Evolutionary conservation across 2,888 invertebrate species (phyloP).

Genomic region (Cryptophagus acutangulus): DNA sequence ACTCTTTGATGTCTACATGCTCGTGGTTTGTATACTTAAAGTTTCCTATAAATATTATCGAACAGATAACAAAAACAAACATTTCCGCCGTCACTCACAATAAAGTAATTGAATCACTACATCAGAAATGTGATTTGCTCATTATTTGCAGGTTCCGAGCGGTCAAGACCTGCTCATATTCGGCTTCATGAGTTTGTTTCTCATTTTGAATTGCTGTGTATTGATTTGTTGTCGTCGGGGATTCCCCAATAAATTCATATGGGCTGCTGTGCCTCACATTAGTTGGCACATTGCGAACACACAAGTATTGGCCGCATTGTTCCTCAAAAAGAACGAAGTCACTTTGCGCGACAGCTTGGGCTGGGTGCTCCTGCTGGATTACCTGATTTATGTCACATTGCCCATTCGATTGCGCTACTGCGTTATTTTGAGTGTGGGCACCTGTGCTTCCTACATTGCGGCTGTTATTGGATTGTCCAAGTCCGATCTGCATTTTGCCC

Average conservation of each 20-base stretch:
- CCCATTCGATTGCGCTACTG: constrained; percentile 64
- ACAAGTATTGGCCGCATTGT: constrained; percentile 59
- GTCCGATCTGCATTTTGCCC: constrained; percentile 48
- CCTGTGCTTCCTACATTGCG: constrained; percentile 58
- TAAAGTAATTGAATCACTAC: not conserved
- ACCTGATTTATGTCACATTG: constrained; percentile 67
- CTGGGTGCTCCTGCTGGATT: constrained; percentile 68
- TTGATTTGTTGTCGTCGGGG: constrained; percentile 43
- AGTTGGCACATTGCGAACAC: constrained; percentile 60
- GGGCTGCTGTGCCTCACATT: constrained; percentile 60
- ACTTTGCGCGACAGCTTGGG: constrained; percentile 63
- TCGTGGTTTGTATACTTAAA: constrained; percentile 55
- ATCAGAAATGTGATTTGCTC: constrained; percentile 10
- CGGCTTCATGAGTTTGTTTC: constrained; percentile 43
- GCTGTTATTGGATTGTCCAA: constrained; percentile 56
- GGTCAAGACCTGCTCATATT: constrained; percentile 46
- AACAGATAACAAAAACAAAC: too few relatives aligned
- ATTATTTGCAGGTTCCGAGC: constrained; percentile 45
- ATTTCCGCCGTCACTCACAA: not conserved
- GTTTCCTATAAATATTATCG: too few relatives aligned
- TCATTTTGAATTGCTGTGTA: constrained; percentile 43
- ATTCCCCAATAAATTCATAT: constrained; percentile 42
- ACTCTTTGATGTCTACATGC: constrained; percentile 61
- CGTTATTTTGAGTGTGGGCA: constrained; percentile 56
- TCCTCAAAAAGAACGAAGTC: constrained; percentile 56